A percentile compares a stretch with the other conserved stretches of the same genome.
Evolutionary conservation across 2,797 vertebrate genomes (phyloP).

Genomic region (Chanos chanos): DNA sequence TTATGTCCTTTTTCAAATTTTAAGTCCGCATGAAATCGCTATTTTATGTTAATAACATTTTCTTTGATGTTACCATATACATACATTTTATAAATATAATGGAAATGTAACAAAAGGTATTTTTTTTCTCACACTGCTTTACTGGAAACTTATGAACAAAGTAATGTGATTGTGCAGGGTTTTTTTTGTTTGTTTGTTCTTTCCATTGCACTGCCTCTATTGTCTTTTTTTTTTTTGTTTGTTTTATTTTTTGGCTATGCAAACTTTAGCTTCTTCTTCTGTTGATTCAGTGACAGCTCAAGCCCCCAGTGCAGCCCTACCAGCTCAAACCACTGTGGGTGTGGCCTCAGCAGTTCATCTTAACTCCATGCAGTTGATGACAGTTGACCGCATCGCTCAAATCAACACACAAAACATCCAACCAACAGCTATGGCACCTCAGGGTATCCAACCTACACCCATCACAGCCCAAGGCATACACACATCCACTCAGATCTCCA

Average conservation of each 20-base stretch:
- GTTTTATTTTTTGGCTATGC: neutral
- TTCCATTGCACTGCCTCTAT: neutral
- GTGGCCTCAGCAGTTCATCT: constrained; percentile 94
- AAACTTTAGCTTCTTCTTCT: neutral
- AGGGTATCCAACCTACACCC: constrained; percentile 85
- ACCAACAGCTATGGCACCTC: constrained; percentile 78
- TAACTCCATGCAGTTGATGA: constrained; percentile 98
- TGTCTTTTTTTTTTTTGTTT: neutral
- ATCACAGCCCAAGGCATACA: constrained; percentile 89
- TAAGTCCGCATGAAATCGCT: too few species aligned
- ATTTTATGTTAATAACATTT: too few species aligned
- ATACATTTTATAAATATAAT: too few species aligned
- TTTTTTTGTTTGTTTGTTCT: too few species aligned
- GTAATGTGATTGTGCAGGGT: too few species aligned
- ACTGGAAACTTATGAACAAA: too few species aligned
- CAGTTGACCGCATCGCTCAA: constrained; percentile 91
- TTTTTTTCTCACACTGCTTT: too few species aligned
- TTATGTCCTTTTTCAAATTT: neutral
- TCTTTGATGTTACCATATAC: too few species aligned
- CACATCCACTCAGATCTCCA: constrained; percentile 76
- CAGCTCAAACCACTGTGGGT: constrained; percentile 84
- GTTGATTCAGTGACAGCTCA: constrained; percentile 86
- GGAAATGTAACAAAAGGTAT: too few species aligned
- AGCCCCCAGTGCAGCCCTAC: constrained; percentile 87
- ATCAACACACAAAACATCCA: constrained; percentile 92